Conservation (phyloP, 2,888 invertebrate genomes). For the Epirrita christyi region DNA sequence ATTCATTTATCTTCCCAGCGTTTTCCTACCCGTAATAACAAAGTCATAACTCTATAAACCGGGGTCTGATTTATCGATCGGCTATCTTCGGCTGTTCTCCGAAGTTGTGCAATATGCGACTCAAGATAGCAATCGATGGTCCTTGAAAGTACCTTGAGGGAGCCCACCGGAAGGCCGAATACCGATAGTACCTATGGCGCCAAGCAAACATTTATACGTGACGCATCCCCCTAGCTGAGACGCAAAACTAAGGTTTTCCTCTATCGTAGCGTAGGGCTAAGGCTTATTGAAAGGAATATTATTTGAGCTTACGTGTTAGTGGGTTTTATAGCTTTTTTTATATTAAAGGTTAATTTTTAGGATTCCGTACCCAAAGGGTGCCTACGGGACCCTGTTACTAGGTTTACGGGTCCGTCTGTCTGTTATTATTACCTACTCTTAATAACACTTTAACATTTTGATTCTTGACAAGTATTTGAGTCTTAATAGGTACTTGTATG, state of each 20-base stretch:
- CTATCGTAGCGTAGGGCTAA: background rate
- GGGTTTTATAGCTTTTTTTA: too few relatives aligned
- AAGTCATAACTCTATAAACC: slow-evolving; percentile 52
- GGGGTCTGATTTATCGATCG: slow-evolving; percentile 64
- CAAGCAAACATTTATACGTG: slow-evolving; percentile 77
- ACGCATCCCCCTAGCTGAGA: slow-evolving; percentile 44
- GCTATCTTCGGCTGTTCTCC: slow-evolving; percentile 48
- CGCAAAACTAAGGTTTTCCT: slow-evolving; percentile 15
- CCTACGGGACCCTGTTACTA: too few relatives aligned
- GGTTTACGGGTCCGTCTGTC: too few relatives aligned
- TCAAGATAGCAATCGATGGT: slow-evolving; percentile 74
- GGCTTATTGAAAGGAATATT: background rate
- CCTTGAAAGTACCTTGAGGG: slow-evolving; percentile 63
- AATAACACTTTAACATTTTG: too few relatives aligned
- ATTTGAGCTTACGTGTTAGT: background rate
- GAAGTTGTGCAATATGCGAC: slow-evolving; percentile 76
- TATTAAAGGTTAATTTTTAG: too few relatives aligned
- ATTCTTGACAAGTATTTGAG: too few relatives aligned
- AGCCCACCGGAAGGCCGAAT: slow-evolving; percentile 64
- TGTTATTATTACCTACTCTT: too few relatives aligned
- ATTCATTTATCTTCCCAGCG: slow-evolving; percentile 39
- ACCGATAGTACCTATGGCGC: slow-evolving; percentile 57
- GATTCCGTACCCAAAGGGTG: too few relatives aligned
- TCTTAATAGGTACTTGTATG: too few relatives aligned
- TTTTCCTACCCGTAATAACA: slow-evolving; percentile 42